These are phyloP conservation scores for Cybosia mesomella DNA, from an alignment of 2,888 invertebrate species.

Conservation along the genomic window DNA sequence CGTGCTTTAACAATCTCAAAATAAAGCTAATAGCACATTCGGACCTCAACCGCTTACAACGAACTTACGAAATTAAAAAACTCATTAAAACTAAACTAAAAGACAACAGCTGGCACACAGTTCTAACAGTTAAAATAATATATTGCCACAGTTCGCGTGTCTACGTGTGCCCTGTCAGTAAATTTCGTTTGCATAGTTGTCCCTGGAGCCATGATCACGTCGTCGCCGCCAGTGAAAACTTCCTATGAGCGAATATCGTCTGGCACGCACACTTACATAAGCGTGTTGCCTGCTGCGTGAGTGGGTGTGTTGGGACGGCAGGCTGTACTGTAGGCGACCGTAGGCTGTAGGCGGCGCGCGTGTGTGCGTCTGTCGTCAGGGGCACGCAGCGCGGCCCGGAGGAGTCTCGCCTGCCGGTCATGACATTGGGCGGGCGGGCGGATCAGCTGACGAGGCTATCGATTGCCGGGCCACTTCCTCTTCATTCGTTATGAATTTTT, in stretches of 20 bases:
- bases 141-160: neutral
- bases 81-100: constrained; percentile 4
- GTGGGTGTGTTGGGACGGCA: constrained; percentile 27
- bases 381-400: constrained; percentile 37
- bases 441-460: constrained; percentile 82
- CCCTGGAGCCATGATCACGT: constrained; percentile 19
- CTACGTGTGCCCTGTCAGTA: neutral
- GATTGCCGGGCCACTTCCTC: constrained; percentile 78
- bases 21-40: neutral
- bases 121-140: constrained; percentile 2
- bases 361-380: constrained; percentile 54
- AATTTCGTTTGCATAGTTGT: constrained; percentile 7
- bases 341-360: constrained; percentile 24
- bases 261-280: constrained; percentile 21
- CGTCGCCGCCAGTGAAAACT: constrained; percentile 10
- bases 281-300: constrained; percentile 16
- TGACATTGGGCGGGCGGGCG: constrained; percentile 85
- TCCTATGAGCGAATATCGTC: constrained; percentile 17
- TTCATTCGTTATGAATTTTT: constrained; percentile 81
- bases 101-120: neutral
- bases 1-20: neutral
- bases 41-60: neutral
- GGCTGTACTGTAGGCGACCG: neutral
- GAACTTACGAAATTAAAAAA: neutral
- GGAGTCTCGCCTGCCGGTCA: constrained; percentile 67